Evolutionary conservation across 2,888 invertebrate genomes (phyloP).

Genomic region (Atethmia centrago): DNA sequence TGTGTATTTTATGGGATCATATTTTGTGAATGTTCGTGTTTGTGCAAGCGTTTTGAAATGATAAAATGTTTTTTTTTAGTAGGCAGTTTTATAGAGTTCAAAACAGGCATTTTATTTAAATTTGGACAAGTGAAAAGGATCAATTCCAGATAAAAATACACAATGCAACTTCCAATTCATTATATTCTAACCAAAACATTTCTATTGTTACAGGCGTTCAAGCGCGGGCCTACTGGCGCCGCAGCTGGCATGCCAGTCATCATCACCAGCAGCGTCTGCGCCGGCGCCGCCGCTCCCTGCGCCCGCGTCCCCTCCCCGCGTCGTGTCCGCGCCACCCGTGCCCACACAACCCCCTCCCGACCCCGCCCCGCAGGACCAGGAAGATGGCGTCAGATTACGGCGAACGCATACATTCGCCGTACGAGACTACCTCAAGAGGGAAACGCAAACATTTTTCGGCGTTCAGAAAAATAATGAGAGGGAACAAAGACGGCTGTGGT

Average conservation of each 20-base stretch:
- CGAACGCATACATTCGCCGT: constrained; percentile 86
- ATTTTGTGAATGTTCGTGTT: not conserved
- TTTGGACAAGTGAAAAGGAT: not conserved
- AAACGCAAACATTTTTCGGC: constrained; percentile 96
- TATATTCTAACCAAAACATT: constrained; percentile 11
- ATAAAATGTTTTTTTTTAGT: not conserved
- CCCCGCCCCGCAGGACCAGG: constrained; percentile 82
- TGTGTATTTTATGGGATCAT: not conserved
- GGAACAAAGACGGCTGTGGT: constrained; percentile 94
- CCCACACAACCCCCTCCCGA: constrained; percentile 77
- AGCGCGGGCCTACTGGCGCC: constrained; percentile 87
- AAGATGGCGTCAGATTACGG: constrained; percentile 87
- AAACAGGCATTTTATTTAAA: not conserved
- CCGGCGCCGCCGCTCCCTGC: constrained; percentile 78
- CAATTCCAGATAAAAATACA: not conserved
- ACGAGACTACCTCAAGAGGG: constrained; percentile 93
- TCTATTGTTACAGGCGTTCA: constrained; percentile 85
- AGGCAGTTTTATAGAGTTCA: not conserved
- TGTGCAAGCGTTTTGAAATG: not conserved
- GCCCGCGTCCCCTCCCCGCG: constrained; percentile 86
- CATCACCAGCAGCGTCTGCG: constrained; percentile 80
- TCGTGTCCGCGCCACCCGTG: constrained; percentile 80
- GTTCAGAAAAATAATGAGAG: constrained; percentile 94
- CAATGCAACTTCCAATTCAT: not conserved
- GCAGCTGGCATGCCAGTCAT: constrained; percentile 84